These are phyloP conservation scores for Stegastes partitus DNA, from an alignment of 2,113 vertebrate genomes.

Conservation along the genomic window DNA sequence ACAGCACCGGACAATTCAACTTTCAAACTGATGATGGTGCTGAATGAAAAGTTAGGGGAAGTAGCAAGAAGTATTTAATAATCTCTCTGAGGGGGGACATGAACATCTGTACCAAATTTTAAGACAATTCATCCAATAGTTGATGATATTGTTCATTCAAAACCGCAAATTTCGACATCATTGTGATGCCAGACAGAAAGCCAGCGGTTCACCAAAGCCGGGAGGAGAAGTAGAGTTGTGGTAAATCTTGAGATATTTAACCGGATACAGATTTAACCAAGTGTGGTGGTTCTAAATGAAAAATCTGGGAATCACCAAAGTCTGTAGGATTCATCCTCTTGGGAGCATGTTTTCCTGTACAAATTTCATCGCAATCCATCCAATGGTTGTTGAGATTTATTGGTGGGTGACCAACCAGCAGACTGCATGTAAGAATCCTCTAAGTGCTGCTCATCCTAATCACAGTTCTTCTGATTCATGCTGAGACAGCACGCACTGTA, in stretches of 20 bases:
- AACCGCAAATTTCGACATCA: not conserved
- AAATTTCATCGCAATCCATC: not conserved
- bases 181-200: not conserved
- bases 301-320: not conserved
- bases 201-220: conserved; percentile 2
- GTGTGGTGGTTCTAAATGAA: not conserved
- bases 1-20: no score
- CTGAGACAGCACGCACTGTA: conserved; percentile 6
- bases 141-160: not conserved
- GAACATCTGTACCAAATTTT: conserved; percentile 8
- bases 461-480: not conserved
- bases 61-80: not conserved
- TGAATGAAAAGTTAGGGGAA: no score
- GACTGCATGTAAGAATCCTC: not conserved
- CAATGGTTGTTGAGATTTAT: not conserved
- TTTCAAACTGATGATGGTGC: no score
- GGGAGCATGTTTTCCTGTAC: not conserved
- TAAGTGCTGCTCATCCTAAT: conserved; percentile 3
- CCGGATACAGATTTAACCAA: not conserved
- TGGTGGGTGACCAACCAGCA: not conserved
- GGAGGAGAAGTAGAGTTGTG: not conserved
- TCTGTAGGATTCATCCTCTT: not conserved
- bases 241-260: not conserved
- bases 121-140: not conserved
- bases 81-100: not conserved